Conservation (phyloP, 1,140 invertebrate genomes). For the Hylaeus anthracinus region DNA sequence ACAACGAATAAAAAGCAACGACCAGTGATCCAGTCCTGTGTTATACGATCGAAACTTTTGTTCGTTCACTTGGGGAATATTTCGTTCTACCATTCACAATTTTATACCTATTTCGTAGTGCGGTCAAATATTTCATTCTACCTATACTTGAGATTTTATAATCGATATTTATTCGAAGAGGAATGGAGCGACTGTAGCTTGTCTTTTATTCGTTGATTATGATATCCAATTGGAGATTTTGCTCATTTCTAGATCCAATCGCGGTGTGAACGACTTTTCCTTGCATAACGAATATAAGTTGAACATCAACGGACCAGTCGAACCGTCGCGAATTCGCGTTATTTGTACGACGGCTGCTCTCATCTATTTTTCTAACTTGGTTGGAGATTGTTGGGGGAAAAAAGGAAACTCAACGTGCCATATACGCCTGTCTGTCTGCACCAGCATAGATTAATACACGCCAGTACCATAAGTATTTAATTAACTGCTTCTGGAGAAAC, state of each 20-base stretch:
- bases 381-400: background rate
- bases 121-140: no score
- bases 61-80: no score
- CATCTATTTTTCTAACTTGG: background rate
- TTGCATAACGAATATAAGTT: background rate
- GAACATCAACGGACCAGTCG: background rate
- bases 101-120: no score
- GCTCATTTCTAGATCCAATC: background rate
- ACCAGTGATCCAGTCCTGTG: no score
- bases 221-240: no score
- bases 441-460: constrained; percentile 43
- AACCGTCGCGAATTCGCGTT: background rate
- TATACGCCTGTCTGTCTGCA: constrained; percentile 44
- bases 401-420: constrained; percentile 12
- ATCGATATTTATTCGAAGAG: no score
- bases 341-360: background rate
- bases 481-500: constrained; percentile 24
- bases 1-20: no score
- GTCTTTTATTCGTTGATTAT: no score
- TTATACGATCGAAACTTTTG: no score
- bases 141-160: no score
- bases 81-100: no score
- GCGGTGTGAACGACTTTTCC: constrained; percentile 34
- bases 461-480: constrained; percentile 31
- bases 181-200: no score